A percentile compares a stretch with the other conserved stretches of the same genome.
Conservation (phyloP, 2,113 vertebrate genomes). For the Sylvietta virens region DNA sequence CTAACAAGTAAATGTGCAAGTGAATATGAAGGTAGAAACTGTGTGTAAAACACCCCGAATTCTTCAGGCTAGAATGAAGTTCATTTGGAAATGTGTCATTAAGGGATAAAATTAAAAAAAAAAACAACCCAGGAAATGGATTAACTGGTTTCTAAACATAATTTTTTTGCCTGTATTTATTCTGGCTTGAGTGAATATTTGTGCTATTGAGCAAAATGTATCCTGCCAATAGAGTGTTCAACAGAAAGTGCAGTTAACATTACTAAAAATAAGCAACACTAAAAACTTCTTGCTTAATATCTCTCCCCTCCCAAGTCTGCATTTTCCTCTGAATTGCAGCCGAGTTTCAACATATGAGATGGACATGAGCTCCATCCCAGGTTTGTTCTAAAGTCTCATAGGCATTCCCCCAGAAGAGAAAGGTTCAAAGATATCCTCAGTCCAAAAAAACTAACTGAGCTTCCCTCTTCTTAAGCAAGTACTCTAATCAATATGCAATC, state of each 20-base stretch:
- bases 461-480: neutral
- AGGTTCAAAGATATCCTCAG: neutral
- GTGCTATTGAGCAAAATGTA: neutral
- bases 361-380: neutral
- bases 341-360: neutral
- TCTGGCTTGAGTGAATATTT: neutral
- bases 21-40: neutral
- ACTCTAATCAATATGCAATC: neutral
- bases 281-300: neutral
- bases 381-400: neutral
- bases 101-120: neutral
- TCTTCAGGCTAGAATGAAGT: neutral
- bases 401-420: neutral
- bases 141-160: neutral
- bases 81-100: neutral
- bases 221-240: neutral
- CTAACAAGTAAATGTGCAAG: neutral
- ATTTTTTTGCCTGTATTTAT: neutral
- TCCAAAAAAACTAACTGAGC: neutral
- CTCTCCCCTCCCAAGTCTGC: neutral
- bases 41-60: neutral
- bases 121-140: neutral
- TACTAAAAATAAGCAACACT: neutral
- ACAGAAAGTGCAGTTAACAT: neutral
- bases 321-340: neutral